Evolutionary conservation across 2,888 invertebrate species (phyloP).

Genomic region (Formica aserva): DNA sequence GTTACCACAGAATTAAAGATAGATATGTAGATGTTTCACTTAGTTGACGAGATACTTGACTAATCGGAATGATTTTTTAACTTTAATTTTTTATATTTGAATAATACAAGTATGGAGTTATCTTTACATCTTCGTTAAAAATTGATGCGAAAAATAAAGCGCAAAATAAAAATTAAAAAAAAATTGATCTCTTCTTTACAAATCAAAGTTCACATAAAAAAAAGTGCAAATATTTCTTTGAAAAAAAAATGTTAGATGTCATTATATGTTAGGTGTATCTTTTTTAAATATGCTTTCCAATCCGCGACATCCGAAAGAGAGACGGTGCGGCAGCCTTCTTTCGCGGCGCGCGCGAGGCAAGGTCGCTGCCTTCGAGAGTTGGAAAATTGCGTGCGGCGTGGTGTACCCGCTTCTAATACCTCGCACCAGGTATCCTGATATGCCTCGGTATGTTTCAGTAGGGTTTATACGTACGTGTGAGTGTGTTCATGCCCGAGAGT

Average conservation of each 20-base stretch:
- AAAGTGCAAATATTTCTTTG: background rate
- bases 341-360: constrained; percentile 24
- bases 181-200: background rate
- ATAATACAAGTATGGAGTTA: background rate
- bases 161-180: background rate
- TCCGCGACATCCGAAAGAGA: background rate
- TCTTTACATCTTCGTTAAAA: background rate
- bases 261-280: background rate
- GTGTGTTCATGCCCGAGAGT: constrained; percentile 16
- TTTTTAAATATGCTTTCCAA: background rate
- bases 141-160: background rate
- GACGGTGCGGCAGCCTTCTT: background rate
- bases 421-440: constrained; percentile 10
- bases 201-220: background rate
- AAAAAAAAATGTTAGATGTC: background rate
- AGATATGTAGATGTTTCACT: background rate
- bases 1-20: background rate
- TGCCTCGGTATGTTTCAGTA: background rate
- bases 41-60: background rate
- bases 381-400: constrained; percentile 14
- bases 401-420: constrained; percentile 19
- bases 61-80: background rate
- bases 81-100: no score
- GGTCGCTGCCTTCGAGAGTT: constrained; percentile 32
- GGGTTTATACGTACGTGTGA: background rate